Percentiles rank a stretch among this genome's conserved stretches.
phyloP scores from a whole-genome alignment of 2,888 invertebrate genomes.

The Pegoplata infirma region DNA sequence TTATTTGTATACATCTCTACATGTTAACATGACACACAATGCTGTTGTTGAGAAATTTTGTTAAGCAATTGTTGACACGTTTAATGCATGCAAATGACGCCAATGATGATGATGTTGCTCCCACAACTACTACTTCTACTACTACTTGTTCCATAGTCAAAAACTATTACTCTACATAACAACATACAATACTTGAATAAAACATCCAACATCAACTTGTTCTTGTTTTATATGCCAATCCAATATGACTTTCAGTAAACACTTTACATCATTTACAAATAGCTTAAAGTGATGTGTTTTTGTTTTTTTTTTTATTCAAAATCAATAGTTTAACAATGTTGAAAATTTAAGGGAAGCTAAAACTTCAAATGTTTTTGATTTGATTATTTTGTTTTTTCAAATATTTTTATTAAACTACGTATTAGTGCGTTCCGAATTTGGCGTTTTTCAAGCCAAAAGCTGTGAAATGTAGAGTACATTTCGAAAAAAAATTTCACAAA shows the following conservation, averaged over 20 bases:
- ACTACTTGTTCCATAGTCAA: too few species aligned
- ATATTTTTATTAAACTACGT: too few species aligned
- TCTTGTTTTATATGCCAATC: constrained; percentile 40
- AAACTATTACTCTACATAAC: too few species aligned
- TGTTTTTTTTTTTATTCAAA: constrained; percentile 9
- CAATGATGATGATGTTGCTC: constrained; percentile 40
- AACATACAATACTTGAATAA: not conserved
- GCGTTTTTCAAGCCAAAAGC: too few species aligned
- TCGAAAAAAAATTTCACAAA: too few species aligned
- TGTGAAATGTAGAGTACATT: too few species aligned
- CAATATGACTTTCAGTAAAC: constrained; percentile 51
- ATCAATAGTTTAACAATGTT: constrained; percentile 33
- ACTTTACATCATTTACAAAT: constrained; percentile 58
- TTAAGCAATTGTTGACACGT: constrained; percentile 58
- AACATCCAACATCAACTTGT: constrained; percentile 2
- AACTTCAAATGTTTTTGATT: too few species aligned
- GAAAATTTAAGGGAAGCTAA: not conserved
- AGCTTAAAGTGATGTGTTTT: constrained; percentile 47
- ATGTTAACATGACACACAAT: constrained; percentile 22
- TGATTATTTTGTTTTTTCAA: too few species aligned
- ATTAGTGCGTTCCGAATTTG: too few species aligned
- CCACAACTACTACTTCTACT: not conserved
- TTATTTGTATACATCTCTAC: too few species aligned
- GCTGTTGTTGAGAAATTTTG: constrained; percentile 37
- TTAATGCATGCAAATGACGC: constrained; percentile 61